Evolutionary conservation across 2,113 vertebrate genomes (phyloP).

Genomic region (Elephas maximus): DNA sequence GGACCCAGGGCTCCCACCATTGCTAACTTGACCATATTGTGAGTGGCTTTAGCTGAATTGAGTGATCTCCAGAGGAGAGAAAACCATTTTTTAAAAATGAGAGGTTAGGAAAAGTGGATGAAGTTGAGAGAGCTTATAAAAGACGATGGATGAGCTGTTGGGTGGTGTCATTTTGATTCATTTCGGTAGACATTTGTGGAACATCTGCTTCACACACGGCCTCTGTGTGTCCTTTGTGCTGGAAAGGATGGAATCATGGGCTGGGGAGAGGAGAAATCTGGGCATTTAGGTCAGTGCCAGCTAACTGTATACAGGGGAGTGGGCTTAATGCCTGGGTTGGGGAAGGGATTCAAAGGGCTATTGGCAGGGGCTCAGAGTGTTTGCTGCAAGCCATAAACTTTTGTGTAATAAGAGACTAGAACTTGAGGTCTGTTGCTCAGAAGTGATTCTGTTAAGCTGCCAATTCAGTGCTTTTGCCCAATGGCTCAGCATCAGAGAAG

Average conservation of each 20-base stretch:
- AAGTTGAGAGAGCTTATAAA: not conserved
- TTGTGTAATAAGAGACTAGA: not conserved
- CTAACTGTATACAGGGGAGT: not conserved
- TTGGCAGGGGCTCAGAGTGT: not conserved
- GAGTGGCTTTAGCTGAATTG: not conserved
- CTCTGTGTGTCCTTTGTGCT: slow-evolving; percentile 15
- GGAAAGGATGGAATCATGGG: not conserved
- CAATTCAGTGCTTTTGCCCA: not conserved
- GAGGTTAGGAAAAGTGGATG: not conserved
- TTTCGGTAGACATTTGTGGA: not conserved
- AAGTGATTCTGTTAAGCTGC: not conserved
- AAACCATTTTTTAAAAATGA: not conserved
- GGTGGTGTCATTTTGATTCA: not conserved
- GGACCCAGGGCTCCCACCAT: not conserved
- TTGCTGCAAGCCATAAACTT: not conserved
- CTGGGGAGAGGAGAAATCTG: not conserved
- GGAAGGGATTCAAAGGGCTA: not conserved
- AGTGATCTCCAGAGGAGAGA: not conserved
- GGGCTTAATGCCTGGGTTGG: not conserved
- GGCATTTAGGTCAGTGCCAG: not conserved
- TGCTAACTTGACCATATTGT: too few relatives aligned
- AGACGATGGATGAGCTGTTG: not conserved
- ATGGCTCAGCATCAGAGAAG: not conserved
- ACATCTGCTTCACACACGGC: not conserved
- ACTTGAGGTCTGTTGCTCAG: not conserved